Base-by-base conservation (phyloP, 2,113 vertebrate genomes). In the Beaufortia kweichowensis region DNA sequence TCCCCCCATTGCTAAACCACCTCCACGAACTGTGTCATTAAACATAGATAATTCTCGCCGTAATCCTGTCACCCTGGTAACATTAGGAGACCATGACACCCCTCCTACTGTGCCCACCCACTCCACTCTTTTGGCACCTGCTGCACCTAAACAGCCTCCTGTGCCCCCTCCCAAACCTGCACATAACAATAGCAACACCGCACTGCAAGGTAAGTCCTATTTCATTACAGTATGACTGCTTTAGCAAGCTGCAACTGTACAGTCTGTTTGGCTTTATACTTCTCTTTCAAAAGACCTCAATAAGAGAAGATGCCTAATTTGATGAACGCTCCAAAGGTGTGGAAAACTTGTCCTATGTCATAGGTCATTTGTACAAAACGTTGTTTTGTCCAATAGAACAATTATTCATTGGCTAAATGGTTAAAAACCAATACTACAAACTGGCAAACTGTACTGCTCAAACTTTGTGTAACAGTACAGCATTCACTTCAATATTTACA, bases 91-190 rank as follows among this genome's bases (percentile, higher is more conserved):
- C 24, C 31, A 48, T 12, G 80, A 78, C 7, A 9, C 14, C 24
- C 63, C 31, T 21, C 67, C 57, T 12, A 5, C 29, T 14, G 11
- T n/a, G 12, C 55, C 23, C 2, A 69, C 21, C 17, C 75, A 75
- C 21, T 19, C 29, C 14, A n/a, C n/a, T 82, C 35, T 76, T 89
- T 71, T 86, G 76, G 87, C 80, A 82, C 84, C 55, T 17, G 48
- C 12, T 78, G 86, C 84, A 48, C 90, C 92, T 85, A 98, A 95
- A 84, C 95, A 95, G 80, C 95, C 95, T 11, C 96, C 96, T 0
- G 0, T 94, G 14, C 96, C 96, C 56, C 96, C 97, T 46, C 97
- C 97, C 75, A 98, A 98, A 86, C 97, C 97, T 2, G 23, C 86
- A 85, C 94, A 95, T 85, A 95, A 96, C 82, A 95, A 94, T 64